Percentiles rank a stretch among this genome's conserved stretches.
phyloP scores from a whole-genome alignment of 2,113 vertebrate species.

The Erythrolamprus reginae region DNA sequence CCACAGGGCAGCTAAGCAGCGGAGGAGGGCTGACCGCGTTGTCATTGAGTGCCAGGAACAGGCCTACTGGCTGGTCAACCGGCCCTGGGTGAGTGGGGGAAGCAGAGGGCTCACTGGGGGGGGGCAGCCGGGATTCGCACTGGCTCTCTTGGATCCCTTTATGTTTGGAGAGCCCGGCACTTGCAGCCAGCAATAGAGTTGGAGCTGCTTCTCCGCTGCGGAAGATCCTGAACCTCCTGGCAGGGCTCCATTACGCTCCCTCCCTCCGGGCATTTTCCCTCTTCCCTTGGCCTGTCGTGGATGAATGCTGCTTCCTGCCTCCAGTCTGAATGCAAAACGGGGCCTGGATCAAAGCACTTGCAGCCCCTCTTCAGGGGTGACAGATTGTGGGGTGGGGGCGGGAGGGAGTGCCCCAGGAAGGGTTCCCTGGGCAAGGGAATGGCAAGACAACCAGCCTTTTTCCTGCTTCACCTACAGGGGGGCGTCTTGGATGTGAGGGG shows the following conservation, averaged over 20 bases:
- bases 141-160: neutral
- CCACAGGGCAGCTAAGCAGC: constrained; percentile 86
- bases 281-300: neutral
- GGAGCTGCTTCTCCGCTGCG: neutral
- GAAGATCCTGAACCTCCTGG: too few species aligned
- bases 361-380: neutral
- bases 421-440: neutral
- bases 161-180: neutral
- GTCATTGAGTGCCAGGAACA: constrained; percentile 93
- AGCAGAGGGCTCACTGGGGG: too few species aligned
- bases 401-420: neutral
- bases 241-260: too few species aligned
- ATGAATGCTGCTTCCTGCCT: neutral
- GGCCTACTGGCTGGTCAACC: constrained; percentile 91
- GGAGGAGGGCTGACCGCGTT: constrained; percentile 86
- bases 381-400: neutral
- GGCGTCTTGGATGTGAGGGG: constrained; percentile 76
- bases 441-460: neutral
- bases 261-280: too few species aligned
- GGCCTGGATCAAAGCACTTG: neutral
- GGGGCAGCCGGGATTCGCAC: neutral
- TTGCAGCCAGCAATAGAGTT: neutral
- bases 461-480: constrained; percentile 63
- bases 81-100: constrained; percentile 76
- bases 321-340: neutral